A percentile compares a stretch with the other conserved stretches of the same genome.
phyloP scores from a whole-genome alignment of 35 echinoderm and acorn worm species.

The Amphiura filiformis region DNA sequence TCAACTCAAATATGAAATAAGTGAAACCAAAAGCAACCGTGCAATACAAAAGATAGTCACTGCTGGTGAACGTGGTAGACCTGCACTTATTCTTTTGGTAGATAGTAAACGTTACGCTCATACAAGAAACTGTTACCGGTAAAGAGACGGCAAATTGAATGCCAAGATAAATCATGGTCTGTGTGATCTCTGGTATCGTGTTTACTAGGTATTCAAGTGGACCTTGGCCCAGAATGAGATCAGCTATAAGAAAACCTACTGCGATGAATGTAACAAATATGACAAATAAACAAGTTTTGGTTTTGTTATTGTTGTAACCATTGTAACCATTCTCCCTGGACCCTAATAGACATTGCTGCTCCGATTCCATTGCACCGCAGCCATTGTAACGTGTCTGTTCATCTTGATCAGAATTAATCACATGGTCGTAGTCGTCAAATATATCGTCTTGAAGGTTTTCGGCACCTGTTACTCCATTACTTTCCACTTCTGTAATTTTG shows the following conservation, averaged over 20 bases:
- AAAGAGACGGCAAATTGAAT: background rate
- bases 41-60: background rate
- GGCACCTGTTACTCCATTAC: background rate
- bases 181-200: background rate
- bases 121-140: background rate
- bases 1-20: background rate
- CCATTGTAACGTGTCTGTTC: background rate
- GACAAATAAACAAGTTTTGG: background rate
- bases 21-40: background rate
- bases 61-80: background rate
- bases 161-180: background rate
- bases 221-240: background rate
- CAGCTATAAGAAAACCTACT: background rate
- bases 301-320: background rate
- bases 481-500: background rate
- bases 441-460: background rate
- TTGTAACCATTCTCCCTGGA: background rate
- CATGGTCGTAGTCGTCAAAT: background rate
- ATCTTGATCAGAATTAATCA: background rate
- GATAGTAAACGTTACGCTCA: background rate
- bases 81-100: background rate
- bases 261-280: background rate
- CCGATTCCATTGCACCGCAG: background rate
- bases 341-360: background rate
- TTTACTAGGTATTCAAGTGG: background rate